Base-by-base conservation (phyloP, 2,888 invertebrate species). In the Caenorhabditis sp. region DNA sequence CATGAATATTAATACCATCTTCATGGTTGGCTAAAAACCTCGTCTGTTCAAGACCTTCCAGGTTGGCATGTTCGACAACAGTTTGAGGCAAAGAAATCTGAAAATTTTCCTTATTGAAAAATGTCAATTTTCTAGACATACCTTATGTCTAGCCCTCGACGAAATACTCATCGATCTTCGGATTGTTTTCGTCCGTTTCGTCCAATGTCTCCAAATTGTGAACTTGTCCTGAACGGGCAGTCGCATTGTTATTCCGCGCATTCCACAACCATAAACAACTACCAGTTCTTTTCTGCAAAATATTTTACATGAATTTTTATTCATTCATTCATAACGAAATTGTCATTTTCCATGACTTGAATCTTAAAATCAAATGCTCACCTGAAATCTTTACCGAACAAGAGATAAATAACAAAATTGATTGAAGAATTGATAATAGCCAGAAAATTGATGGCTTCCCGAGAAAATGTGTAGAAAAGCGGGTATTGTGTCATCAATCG, bases 361-460 rank as follows among this genome's bases (percentile, higher is more conserved):
- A n/a, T n/a, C n/a, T n/a, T n/a, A n/a, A n/a, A n/a, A n/a, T 21
- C 23, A 50, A n/a, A 7, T 7, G 21, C 67, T 36, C 14, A 80
- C 80, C 84, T 67, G 57, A 84, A 84, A 89, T 97, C 96, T 88
- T 96, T 94, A 1, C 97, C 97, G 89, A 97, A 96, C 80, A 95
- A 95, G 80, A 96, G 95, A 90, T 97, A 97, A 84, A 97, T 95
- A 79, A 97, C 92, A 89, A 97, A 97, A 90, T 97, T 97, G 76
- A 96, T 94, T 88, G 95, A 95, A 87, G 95, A 95, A 90, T 97
- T 97, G 88, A 97, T 92, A 77, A 95, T 96, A 67, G 97, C 95
- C 76, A 97, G 91, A 66, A 97, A 91, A 90, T 97, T 97, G 87
- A 93, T 94, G 23, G 84, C 82, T 61, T 85, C 85, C 17, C 85